Evolutionary conservation across 2,888 invertebrate species (phyloP).

Genomic region (Andrena chrysosceles): DNA sequence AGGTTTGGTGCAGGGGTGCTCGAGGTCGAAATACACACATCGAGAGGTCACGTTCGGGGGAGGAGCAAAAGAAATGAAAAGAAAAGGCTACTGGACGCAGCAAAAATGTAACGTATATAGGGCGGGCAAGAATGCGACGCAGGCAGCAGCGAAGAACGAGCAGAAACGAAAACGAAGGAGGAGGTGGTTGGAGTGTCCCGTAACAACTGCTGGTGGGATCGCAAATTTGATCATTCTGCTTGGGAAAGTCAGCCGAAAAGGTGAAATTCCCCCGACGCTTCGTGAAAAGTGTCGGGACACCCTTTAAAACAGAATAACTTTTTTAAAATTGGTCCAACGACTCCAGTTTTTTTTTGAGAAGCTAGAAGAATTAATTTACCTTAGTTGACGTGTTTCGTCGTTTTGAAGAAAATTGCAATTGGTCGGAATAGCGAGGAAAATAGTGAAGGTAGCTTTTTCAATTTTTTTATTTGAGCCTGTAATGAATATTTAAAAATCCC

Average conservation of each 20-base stretch:
- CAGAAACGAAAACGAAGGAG: background rate
- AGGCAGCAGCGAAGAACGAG: slow-evolving; percentile 26
- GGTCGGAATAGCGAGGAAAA: too few species aligned
- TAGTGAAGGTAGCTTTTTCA: too few species aligned
- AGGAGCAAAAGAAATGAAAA: background rate
- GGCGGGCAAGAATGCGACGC: background rate
- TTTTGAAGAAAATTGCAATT: too few species aligned
- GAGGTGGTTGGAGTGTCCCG: background rate
- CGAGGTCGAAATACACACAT: slow-evolving; percentile 19
- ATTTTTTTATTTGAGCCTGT: too few species aligned
- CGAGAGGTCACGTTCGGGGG: slow-evolving; percentile 9
- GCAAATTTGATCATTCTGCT: background rate
- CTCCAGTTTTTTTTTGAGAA: too few species aligned
- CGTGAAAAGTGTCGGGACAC: background rate
- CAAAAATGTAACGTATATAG: slow-evolving; percentile 37
- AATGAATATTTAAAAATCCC: too few species aligned
- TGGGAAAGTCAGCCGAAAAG: background rate
- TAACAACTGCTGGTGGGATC: background rate
- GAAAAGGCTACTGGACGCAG: slow-evolving; percentile 21
- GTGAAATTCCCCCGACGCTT: background rate
- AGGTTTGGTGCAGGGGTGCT: slow-evolving; percentile 45
- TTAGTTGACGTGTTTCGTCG: too few species aligned
- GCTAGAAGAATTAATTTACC: too few species aligned
- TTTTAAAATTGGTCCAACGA: too few species aligned
- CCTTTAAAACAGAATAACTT: too few species aligned